These are phyloP conservation scores for Eurytoma californica DNA, from an alignment of 2,888 invertebrate genomes.

Conservation along the genomic window DNA sequence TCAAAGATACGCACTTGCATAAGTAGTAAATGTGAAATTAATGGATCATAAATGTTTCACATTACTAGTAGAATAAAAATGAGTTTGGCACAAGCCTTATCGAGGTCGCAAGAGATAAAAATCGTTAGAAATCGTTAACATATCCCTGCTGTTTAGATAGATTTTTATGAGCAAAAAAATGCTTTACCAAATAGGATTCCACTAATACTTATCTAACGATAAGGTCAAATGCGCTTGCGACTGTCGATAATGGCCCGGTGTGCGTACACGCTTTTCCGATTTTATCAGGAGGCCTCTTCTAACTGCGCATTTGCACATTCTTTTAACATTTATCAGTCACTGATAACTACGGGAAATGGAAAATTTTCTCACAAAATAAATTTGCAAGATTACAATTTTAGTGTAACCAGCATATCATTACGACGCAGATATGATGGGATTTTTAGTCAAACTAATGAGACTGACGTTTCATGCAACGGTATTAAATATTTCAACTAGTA, in stretches of 20 bases:
- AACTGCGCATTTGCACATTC: constrained; percentile 14
- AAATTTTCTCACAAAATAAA: neutral
- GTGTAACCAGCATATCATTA: neutral
- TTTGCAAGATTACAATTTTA: neutral
- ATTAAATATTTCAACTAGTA: too few species aligned
- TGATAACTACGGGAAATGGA: neutral
- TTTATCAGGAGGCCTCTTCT: constrained; percentile 22
- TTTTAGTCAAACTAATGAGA: too few species aligned
- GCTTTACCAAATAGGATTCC: constrained; percentile 19
- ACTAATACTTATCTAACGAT: constrained; percentile 41
- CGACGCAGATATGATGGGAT: too few species aligned
- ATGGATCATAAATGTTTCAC: neutral
- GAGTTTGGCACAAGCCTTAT: too few species aligned
- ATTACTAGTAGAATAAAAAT: too few species aligned
- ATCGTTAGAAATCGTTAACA: neutral
- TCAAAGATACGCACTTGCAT: too few species aligned
- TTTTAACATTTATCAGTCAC: neutral
- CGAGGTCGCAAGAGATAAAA: too few species aligned
- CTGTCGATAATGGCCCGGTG: constrained; percentile 39
- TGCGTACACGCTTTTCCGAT: constrained; percentile 37
- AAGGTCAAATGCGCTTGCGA: constrained; percentile 32
- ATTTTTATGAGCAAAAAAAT: constrained; percentile 24
- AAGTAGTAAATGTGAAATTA: neutral
- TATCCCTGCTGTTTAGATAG: neutral
- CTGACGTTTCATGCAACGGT: too few species aligned